Percentiles rank a stretch among this genome's conserved stretches.
phyloP scores from a whole-genome alignment of 2,888 invertebrate genomes.

The Ophioninae sp. region DNA sequence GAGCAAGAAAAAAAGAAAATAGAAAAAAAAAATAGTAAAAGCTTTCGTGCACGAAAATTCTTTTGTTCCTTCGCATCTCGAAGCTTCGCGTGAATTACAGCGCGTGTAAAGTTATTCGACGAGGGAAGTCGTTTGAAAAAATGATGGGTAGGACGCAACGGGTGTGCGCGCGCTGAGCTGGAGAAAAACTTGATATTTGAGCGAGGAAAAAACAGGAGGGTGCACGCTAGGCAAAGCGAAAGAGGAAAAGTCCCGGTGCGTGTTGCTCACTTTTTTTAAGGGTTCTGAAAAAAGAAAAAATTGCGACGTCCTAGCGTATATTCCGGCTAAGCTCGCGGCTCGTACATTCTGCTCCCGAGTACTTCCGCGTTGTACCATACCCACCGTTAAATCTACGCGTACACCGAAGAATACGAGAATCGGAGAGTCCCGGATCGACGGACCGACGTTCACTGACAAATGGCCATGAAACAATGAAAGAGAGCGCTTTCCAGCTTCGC shows the following conservation, averaged over 20 bases:
- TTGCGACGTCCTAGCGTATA: conserved; percentile 15
- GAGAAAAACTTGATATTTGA: conserved; percentile 43
- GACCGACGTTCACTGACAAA: conserved; percentile 63
- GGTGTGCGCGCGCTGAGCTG: conserved; percentile 23
- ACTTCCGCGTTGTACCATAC: neutral
- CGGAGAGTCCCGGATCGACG: conserved; percentile 61
- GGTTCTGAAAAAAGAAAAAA: conserved; percentile 24
- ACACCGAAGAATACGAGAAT: conserved; percentile 69
- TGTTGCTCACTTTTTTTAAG: conserved; percentile 19
- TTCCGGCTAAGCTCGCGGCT: conserved; percentile 25
- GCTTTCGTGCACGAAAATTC: neutral
- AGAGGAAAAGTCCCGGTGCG: conserved; percentile 12
- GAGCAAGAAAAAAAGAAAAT: neutral
- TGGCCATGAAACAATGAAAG: too few relatives aligned
- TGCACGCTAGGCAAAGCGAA: conserved; percentile 2
- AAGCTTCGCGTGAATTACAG: conserved; percentile 31
- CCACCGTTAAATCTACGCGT: conserved; percentile 29
- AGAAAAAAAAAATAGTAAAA: neutral
- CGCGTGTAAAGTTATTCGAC: conserved; percentile 26
- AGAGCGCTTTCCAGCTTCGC: too few relatives aligned
- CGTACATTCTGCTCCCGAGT: conserved; percentile 29
- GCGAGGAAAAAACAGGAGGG: conserved; percentile 17
- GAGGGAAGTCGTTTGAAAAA: conserved; percentile 19
- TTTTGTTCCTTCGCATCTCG: conserved; percentile 18
- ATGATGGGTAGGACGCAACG: conserved; percentile 13